Evolutionary conservation across 2,113 vertebrate species (phyloP), one percentile per base, ranked within the genome.

Genomic region (Butorides virescens): DNA sequence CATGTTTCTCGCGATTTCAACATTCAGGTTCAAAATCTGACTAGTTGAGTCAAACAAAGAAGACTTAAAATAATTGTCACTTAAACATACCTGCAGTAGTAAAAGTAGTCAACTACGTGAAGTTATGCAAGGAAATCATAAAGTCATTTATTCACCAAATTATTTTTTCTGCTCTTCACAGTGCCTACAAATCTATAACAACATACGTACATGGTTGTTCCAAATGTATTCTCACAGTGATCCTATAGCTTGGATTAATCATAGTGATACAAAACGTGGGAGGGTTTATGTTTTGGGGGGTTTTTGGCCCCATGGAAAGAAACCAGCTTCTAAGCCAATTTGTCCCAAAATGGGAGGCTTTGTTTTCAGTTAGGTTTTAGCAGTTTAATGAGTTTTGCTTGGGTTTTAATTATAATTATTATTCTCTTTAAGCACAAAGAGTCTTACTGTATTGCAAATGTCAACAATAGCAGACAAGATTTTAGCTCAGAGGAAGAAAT

Each of bases 341-440:
- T 91, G 81, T 56, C 61, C 34, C 39, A 9, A 68, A 89, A 84
- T 32, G 39, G 34, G 34, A 87, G 63, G 53, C 25, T 92, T 93
- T 94, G 56, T 84, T 93, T 91, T 84, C 73, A 56, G 39, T 88
- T 83, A 36, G 9, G 34, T 88, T 93, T 95, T 74, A 91, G 61
- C 36, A 92, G 61, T 62, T 92, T 79, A 91, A n/a, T 61, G 32
- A 89, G 30, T 49, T 91, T 85, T 96, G 16, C 71, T 78, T 92
- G 61, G 39, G 32, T 49, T 81, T 95, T 90, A 86, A 87, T 91
- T 89, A 75, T 62, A 91, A 92, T 84, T 91, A 77, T 67, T 90
- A 88, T 82, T 93, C 44, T 87, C n/a, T 87, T 91, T 61, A 79
- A 88, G 46, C 53, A 46, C 49, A 72, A 79, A 56, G 53, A 78